Conservation (phyloP, 1,140 invertebrate species). For the Oscheius sp. region DNA sequence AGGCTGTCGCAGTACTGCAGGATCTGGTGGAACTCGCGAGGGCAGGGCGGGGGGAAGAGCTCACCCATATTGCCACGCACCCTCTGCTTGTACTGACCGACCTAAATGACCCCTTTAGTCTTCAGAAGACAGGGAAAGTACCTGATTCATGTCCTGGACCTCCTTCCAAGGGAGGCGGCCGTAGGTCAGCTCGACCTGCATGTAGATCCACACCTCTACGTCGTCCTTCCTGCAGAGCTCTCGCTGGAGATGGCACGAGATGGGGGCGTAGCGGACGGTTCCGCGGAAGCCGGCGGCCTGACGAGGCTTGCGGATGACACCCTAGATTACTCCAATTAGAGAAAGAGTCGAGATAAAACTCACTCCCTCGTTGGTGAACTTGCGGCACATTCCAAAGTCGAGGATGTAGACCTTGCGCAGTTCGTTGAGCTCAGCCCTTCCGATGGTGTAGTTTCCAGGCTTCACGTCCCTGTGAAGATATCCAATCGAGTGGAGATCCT, state of each 20-base stretch:
- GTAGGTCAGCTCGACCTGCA: conserved; percentile 44
- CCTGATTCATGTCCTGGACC: conserved; percentile 46
- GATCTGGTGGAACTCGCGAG: conserved; percentile 23
- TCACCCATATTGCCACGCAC: conserved; percentile 29
- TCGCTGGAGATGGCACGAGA: conserved; percentile 45
- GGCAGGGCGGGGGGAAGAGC: conserved; percentile 28
- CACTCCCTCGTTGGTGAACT: too few relatives aligned
- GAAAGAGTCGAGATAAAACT: too few relatives aligned
- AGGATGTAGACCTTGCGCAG: conserved; percentile 47
- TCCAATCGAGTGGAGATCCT: conserved; percentile 51
- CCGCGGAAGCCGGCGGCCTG: conserved; percentile 49
- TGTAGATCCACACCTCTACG: conserved; percentile 44
- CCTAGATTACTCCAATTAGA: too few relatives aligned
- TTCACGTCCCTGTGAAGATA: conserved; percentile 50
- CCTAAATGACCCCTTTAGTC: too few relatives aligned
- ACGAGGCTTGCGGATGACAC: conserved; percentile 51
- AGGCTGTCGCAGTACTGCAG: conserved; percentile 26
- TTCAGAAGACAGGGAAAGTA: too few relatives aligned
- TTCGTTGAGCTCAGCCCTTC: conserved; percentile 44
- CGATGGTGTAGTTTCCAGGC: conserved; percentile 50
- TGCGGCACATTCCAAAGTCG: too few relatives aligned
- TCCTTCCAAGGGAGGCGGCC: conserved; percentile 49
- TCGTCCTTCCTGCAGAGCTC: conserved; percentile 48
- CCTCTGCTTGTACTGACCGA: conserved; percentile 38
- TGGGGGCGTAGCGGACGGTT: conserved; percentile 48